Base-by-base conservation (phyloP, 2,888 invertebrate genomes). In the Cremastinae sp. region DNA sequence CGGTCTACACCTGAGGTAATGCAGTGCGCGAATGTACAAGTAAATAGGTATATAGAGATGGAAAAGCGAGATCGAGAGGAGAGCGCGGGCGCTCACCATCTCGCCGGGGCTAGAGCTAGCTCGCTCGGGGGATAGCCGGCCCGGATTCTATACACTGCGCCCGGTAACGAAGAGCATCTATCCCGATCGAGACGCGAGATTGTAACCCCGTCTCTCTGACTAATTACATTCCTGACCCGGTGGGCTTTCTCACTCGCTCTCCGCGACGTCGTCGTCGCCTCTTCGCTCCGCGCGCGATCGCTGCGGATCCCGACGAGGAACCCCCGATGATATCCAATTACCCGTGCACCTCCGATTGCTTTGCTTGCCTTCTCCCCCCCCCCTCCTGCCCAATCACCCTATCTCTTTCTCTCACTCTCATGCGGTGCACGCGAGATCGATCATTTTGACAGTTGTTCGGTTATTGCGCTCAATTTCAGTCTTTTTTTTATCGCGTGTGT, bases 181-280 rank as follows among this genome's bases (percentile, higher is more conserved):
- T 79, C 75, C 77, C 81, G 85, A 87, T 86, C 82, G 78, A 79
- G 69, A 75, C 71, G 72, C 74, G 76, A 87, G 87, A 88, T 88
- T 85, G 82, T 74, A 74, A 77, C 77, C 80, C 69, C 56, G 76
- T 81, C 82, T 79, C 84, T 69, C 83, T 85, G 87, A 87, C 87
- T 88, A 88, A 87, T 88, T 88, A 86, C 86, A 86, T 88, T 88
- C 85, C 86, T 84, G 84, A 86, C 84, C 81, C 81, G 79, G 82
- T 78, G 79, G 83, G 82, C 78, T 61, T 16, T 43, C 49, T 12
- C n/a, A 2, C 41, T n/a, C 41, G 2, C 12, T 12, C 68, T 68
- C 75, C 59, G 43, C 28, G 49, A 49, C 56, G 51, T 8, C 47
- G 62, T n/a, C 36, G 16, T 20, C 12, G 54, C 43, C 61, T 74